These are phyloP conservation scores for Papilio polyxenes DNA, from an alignment of 1,140 invertebrate genomes.

Conservation along the genomic window DNA sequence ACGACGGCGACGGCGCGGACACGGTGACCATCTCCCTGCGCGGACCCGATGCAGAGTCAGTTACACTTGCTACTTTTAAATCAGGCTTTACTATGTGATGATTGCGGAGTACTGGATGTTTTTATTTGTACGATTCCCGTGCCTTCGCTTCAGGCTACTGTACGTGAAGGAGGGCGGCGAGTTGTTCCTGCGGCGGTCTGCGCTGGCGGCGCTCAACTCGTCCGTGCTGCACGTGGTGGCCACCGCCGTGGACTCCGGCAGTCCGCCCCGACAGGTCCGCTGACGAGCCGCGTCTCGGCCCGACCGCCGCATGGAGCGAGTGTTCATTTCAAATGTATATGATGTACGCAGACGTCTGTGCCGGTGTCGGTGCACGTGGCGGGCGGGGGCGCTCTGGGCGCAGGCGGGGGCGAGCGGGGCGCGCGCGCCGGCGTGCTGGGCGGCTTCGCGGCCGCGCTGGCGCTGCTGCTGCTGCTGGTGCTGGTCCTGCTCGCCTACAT, in stretches of 20 bases:
- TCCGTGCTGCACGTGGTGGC: conserved; percentile 87
- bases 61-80: conserved; percentile 5
- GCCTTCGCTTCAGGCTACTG: conserved; percentile 56
- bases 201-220: conserved; percentile 76
- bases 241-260: conserved; percentile 89
- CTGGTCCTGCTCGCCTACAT: conserved; percentile 87
- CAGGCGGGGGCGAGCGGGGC: conserved; percentile 80
- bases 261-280: conserved; percentile 84
- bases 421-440: conserved; percentile 74
- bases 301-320: background rate
- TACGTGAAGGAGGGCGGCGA: conserved; percentile 80
- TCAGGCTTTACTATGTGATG: background rate
- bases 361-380: conserved; percentile 87
- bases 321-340: conserved; percentile 3
- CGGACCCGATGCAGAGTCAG: conserved; percentile 86
- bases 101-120: too few species aligned
- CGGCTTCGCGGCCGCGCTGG: conserved; percentile 86
- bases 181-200: conserved; percentile 75
- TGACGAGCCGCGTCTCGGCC: background rate
- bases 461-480: conserved; percentile 87
- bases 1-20: conserved; percentile 90
- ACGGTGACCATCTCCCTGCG: conserved; percentile 85
- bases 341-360: conserved; percentile 83
- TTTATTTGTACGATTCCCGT: background rate
- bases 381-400: conserved; percentile 61